Conservation (phyloP, 2,797 vertebrate species). For the Propithecus perrieri region DNA sequence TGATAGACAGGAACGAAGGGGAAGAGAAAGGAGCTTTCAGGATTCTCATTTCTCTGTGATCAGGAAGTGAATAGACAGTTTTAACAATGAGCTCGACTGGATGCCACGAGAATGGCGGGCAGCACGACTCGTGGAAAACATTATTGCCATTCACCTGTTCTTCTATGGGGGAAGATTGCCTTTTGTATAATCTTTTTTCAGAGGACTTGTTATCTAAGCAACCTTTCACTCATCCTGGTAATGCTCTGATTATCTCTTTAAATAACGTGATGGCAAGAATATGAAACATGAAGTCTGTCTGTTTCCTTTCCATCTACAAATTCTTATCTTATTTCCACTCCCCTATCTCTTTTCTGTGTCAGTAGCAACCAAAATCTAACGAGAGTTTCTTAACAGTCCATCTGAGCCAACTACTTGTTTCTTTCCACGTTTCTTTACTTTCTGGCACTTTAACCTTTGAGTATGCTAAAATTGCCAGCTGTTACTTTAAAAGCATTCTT, state of each 20-base stretch:
- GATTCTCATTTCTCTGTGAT: not conserved
- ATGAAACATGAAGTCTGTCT: not conserved
- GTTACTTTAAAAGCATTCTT: constrained; percentile 56
- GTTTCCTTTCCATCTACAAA: not conserved
- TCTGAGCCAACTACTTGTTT: constrained; percentile 23
- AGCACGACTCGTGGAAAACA: not conserved
- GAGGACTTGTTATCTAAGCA: not conserved
- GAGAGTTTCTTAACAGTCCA: not conserved
- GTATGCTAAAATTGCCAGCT: constrained; percentile 1
- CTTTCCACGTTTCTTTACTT: constrained; percentile 20
- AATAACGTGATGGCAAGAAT: not conserved
- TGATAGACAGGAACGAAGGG: not conserved
- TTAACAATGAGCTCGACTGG: not conserved
- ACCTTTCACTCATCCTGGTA: not conserved
- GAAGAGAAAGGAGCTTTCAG: not conserved
- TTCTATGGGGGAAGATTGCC: not conserved
- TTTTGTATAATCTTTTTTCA: constrained; percentile 2
- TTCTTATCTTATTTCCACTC: not conserved
- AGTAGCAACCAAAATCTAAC: not conserved
- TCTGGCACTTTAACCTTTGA: constrained; percentile 2
- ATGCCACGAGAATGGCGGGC: not conserved
- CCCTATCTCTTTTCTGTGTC: not conserved
- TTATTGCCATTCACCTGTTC: not conserved
- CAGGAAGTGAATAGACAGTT: not conserved
- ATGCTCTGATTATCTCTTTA: constrained; percentile 14